phyloP scores from a whole-genome alignment of 2,797 vertebrate species.

The Mareca strepera region DNA sequence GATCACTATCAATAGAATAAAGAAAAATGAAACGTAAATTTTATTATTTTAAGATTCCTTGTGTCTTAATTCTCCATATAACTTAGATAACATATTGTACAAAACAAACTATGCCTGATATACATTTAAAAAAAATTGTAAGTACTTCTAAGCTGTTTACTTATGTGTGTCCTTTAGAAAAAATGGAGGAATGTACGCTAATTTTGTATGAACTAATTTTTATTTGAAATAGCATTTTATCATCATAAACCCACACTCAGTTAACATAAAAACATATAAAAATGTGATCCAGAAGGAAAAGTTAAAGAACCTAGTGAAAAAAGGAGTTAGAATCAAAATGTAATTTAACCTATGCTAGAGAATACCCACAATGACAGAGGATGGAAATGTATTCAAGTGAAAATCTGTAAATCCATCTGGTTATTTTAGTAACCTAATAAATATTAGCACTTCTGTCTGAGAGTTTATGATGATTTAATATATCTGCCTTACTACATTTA shows the following conservation, averaged over 20 bases:
- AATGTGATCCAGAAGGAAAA: neutral
- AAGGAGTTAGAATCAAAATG: neutral
- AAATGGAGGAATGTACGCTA: neutral
- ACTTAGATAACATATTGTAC: neutral
- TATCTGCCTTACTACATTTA: neutral
- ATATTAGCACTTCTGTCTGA: neutral
- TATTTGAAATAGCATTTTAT: neutral
- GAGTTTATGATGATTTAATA: neutral
- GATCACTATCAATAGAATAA: neutral
- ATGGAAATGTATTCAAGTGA: neutral
- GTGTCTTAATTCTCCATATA: neutral
- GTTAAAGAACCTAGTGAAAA: neutral
- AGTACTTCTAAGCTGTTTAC: neutral
- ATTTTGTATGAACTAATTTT: neutral
- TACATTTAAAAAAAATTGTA: neutral
- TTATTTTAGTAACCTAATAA: slow-evolving; percentile 5
- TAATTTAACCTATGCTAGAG: neutral
- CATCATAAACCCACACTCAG: neutral
- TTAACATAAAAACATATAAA: neutral
- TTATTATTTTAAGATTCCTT: neutral
- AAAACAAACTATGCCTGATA: neutral
- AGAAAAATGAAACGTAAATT: neutral
- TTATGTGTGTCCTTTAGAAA: neutral
- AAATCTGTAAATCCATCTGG: neutral
- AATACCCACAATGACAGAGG: neutral